Evolutionary conservation across 2,113 vertebrate genomes (phyloP), one percentile per base, ranked within the genome.

Genomic region (Alligator mississippiensis): DNA sequence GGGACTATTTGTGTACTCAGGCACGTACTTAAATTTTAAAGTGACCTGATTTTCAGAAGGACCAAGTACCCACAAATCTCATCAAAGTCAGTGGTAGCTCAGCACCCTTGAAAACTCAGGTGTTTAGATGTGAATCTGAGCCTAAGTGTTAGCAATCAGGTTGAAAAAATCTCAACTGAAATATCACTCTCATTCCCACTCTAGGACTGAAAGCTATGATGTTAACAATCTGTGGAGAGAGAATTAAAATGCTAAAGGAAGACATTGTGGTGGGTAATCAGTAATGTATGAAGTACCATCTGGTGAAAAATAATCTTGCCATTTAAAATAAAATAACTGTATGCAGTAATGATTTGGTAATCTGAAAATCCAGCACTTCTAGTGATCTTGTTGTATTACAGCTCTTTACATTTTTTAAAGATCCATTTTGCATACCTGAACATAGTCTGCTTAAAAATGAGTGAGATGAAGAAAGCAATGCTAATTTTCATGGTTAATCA

Each of bases 291-390:
- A 84, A 61, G 47, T 38, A 61, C 70, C 38, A 75, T 93, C 61
- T 93, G 74, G 66, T 79, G n/a, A 25, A 82, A 27, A 61, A n/a
- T 75, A 14, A 84, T 88, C 17, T 77, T 22, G 21, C 19, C 82
- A 30, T 85, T 87, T 92, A 27, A 95, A 92, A 90, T 59, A 21
- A 74, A 89, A 92, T 93, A 84, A 11, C 5, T 60, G 7, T 86
- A 77, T 34, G 28, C 66, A n/a, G 17, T 18, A 60, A 30, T 38
- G 66, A 18, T 77, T 87, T 55, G 24, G 80, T 77, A 77, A 84
- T 77, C 21, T 89, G 30, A 89, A 96, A 92, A 82, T 47, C 47
- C 66, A 59, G 7, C 17, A 9, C 59, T 79, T 38, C n/a, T 24
- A 59, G 24, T 82, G 74, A 75, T 16, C 1, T 77, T 85, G 83